Evolutionary conservation across 92 coral and sea anemone species (phyloP), one percentile per base, ranked within the genome.

Genomic region (Zoanthus sociatus): DNA sequence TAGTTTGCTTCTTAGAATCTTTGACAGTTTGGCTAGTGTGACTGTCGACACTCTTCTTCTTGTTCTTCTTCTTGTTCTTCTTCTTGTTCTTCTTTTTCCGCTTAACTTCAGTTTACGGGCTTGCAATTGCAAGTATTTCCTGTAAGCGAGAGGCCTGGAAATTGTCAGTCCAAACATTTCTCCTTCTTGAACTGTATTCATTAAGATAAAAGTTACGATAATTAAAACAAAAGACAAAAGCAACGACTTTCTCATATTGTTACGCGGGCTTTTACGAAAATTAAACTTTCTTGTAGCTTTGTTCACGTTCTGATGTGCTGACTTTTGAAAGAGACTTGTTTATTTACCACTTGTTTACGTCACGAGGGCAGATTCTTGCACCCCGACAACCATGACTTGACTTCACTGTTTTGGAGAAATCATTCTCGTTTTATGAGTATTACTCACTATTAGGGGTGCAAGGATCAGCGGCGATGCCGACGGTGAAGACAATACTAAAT

Each of bases 341-440:
- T 79, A 63, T 79, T 17, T 63, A 79, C n/a, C 73, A 26, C 21
- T 63, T 9, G 84, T 20, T 67, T 79, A 48, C 84, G 84, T 78
- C 84, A 78, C 72, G 5, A 60, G 72, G 55, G 55, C 37, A 17
- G 55, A 37, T 78, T 47, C 13, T 37, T 0, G 8, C 42, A 37
- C 45, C 61, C 2, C 9, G 17, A 20, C 55, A 56, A 46, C 37
- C 71, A 44, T 58, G 84, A 60, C 84, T 37, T 37, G 18, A 20
- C n/a, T 20, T 37, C 42, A 37, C 42, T 4, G 4, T 37, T 37
- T 37, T 37, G 50, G 31, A 14, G 47, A 58, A 78, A 58, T 54
- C 33, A 78, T 78, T 78, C 83, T 70, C 58, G 30, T 58, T 2
- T 21, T 4, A 54, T 21, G 9, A n/a, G 83, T 78, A 78, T 78